Evolutionary conservation across 1,140 invertebrate genomes (phyloP).

Genomic region (Halyomorpha halys): DNA sequence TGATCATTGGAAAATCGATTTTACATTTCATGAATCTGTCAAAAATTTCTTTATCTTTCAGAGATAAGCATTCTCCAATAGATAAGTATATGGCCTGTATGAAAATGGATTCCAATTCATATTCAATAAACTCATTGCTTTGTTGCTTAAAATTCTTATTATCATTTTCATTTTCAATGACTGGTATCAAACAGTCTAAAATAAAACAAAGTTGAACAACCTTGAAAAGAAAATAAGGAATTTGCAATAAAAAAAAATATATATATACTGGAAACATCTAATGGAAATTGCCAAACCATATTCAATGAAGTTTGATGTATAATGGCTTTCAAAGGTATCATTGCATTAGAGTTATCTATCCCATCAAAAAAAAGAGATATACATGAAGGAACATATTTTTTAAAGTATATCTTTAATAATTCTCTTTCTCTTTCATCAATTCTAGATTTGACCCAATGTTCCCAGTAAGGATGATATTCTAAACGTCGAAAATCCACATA

Average conservation of each 20-base stretch:
- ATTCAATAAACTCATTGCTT: not conserved
- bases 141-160: too few relatives aligned
- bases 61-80: slow-evolving; percentile 63
- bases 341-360: not conserved
- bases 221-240: slow-evolving; percentile 36
- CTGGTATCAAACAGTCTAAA: slow-evolving; percentile 41
- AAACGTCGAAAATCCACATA: not conserved
- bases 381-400: not conserved
- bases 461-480: not conserved
- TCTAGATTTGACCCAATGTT: not conserved
- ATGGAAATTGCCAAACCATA: slow-evolving; percentile 47
- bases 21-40: slow-evolving; percentile 48
- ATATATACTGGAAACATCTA: not conserved
- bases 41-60: slow-evolving; percentile 55
- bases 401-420: not conserved
- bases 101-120: slow-evolving; percentile 56
- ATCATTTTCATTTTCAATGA: slow-evolving; percentile 44
- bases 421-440: not conserved
- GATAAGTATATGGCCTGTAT: slow-evolving; percentile 71
- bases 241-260: not conserved
- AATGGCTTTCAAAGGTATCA: slow-evolving; percentile 60
- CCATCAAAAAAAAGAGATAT: not conserved
- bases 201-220: slow-evolving; percentile 71
- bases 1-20: slow-evolving; percentile 52
- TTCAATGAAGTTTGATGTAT: slow-evolving; percentile 74